Percentiles rank a stretch among this genome's conserved stretches.
These are phyloP conservation scores for Chrysaora quinquecirrha DNA, from an alignment of 30 jellyfish, hydroid and myxozoan species.

Conservation along the genomic window DNA sequence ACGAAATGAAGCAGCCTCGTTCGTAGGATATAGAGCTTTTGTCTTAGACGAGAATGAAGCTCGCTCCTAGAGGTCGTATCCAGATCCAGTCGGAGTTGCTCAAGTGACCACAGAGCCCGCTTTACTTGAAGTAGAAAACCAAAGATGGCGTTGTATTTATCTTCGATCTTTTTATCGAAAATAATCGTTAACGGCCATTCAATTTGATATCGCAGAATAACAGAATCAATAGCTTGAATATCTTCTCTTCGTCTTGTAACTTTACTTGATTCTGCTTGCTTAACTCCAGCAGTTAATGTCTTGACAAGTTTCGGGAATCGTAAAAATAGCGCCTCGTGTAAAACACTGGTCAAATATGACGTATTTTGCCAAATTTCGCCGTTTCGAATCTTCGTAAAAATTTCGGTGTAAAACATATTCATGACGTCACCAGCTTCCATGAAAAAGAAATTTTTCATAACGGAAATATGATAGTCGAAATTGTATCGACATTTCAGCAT, in stretches of 20 bases:
- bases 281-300: constrained; percentile 44
- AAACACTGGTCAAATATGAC: constrained; percentile 73
- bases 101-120: constrained; percentile 88
- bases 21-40: constrained; percentile 65
- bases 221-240: constrained; percentile 34
- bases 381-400: constrained; percentile 71
- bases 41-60: constrained; percentile 10
- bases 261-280: constrained; percentile 28
- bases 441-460: constrained; percentile 72
- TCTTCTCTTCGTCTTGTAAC: background rate
- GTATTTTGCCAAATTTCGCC: constrained; percentile 73
- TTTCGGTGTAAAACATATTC: constrained; percentile 72
- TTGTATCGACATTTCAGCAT: constrained; percentile 37
- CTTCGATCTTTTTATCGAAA: constrained; percentile 70
- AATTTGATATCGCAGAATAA: constrained; percentile 46
- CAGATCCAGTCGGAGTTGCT: constrained; percentile 68
- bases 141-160: constrained; percentile 71
- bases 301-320: constrained; percentile 69
- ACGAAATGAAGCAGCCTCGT: constrained; percentile 83
- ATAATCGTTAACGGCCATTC: constrained; percentile 84
- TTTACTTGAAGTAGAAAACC: constrained; percentile 77
- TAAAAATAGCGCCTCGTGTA: constrained; percentile 79
- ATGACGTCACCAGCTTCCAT: constrained; percentile 90
- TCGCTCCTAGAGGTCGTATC: background rate
- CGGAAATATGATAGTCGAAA: constrained; percentile 21